Conservation (phyloP, 2,888 invertebrate genomes). For the Dasypogon diadema region DNA sequence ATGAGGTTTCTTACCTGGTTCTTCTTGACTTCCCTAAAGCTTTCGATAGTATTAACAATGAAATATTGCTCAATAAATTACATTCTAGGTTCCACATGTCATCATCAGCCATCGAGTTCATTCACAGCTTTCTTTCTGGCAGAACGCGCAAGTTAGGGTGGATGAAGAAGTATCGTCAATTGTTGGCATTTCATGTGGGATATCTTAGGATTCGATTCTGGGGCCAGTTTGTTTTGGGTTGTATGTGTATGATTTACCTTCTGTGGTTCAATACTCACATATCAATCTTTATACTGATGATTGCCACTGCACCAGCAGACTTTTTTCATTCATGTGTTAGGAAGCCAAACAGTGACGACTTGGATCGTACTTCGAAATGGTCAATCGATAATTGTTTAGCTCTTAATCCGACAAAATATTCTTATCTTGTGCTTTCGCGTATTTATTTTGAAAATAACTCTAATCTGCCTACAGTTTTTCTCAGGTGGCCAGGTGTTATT, state of each 20-base stretch:
- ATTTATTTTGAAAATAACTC: background rate
- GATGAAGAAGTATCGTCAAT: background rate
- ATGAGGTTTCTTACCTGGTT: background rate
- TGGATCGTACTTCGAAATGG: background rate
- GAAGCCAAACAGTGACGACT: background rate
- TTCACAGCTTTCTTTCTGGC: background rate
- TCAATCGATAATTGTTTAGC: background rate
- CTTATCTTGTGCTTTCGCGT: background rate
- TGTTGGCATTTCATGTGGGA: background rate
- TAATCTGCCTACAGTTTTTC: background rate
- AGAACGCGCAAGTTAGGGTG: background rate
- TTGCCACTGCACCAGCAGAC: background rate
- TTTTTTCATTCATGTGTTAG: background rate
- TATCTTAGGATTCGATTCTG: background rate
- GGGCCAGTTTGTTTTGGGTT: background rate
- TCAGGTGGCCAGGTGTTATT: background rate
- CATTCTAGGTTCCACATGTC: background rate
- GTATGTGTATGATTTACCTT: background rate
- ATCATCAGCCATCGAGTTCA: no score
- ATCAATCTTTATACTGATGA: background rate
- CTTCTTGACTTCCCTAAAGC: slow-evolving; percentile 2
- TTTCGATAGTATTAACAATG: background rate
- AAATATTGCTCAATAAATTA: background rate
- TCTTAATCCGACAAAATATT: background rate
- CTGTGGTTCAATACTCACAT: background rate